Evolutionary conservation across 2,113 vertebrate genomes (phyloP).

Genomic region (Aldabrachelys gigantea): DNA sequence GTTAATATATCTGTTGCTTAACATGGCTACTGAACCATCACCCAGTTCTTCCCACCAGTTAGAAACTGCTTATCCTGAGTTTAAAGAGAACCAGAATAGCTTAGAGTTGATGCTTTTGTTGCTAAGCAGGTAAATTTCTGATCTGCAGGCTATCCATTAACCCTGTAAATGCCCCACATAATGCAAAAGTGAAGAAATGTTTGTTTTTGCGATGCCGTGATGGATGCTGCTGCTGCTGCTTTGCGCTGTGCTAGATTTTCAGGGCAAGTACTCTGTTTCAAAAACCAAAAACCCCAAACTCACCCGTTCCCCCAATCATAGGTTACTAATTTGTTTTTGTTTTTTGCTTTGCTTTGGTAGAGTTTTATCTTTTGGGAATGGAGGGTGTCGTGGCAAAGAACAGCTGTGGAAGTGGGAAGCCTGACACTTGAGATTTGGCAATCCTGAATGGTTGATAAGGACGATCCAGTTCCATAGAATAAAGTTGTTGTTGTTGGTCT

Average conservation of each 20-base stretch:
- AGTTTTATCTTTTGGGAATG: neutral
- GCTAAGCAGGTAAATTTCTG: slow-evolving; percentile 74
- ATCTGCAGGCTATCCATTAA: slow-evolving; percentile 62
- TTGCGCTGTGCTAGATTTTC: fast-evolving
- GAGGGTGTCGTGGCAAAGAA: neutral
- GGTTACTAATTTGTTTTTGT: neutral
- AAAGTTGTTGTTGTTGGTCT: neutral
- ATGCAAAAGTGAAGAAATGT: neutral
- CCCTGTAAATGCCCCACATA: slow-evolving; percentile 37
- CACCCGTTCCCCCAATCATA: neutral
- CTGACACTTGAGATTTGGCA: neutral
- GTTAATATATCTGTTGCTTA: slow-evolving; percentile 56
- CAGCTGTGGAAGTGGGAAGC: neutral
- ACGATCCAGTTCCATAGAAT: neutral
- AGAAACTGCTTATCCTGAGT: slow-evolving; percentile 61
- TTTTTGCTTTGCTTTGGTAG: neutral
- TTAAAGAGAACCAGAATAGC: slow-evolving; percentile 49
- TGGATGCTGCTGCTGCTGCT: neutral
- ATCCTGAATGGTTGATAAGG: neutral
- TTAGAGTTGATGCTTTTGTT: slow-evolving; percentile 72
- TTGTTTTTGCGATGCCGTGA: neutral
- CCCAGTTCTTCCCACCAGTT: slow-evolving; percentile 40
- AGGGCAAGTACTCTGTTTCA: neutral
- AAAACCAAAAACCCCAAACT: neutral
- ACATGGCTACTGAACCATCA: slow-evolving; percentile 68